Conservation (phyloP, 2,113 vertebrate genomes). For the Heterotis niloticus region DNA sequence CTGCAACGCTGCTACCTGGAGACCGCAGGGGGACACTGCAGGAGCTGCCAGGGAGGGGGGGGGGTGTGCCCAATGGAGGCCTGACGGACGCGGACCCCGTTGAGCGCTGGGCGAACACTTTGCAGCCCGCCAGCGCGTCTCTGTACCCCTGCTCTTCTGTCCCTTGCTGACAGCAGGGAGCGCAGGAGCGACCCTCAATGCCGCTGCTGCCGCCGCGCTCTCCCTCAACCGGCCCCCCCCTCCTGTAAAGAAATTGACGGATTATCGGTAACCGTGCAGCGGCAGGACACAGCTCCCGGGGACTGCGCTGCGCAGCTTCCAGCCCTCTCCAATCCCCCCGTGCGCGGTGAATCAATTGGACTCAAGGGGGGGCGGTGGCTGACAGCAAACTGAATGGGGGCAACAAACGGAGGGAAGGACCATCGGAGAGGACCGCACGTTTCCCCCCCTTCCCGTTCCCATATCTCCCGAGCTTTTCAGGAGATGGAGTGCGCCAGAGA, state of each 20-base stretch:
- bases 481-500: constrained; percentile 63
- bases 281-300: background rate
- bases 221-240: background rate
- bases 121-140: background rate
- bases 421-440: background rate
- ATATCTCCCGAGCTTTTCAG: constrained; percentile 25
- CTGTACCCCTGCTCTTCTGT: background rate
- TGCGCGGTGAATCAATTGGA: background rate
- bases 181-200: background rate
- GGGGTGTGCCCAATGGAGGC: background rate
- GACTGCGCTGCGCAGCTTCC: background rate
- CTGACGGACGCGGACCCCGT: too few species aligned
- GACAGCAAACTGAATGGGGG: constrained; percentile 10
- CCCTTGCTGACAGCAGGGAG: background rate
- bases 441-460: constrained; percentile 19
- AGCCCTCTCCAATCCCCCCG: background rate
- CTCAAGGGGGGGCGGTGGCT: background rate
- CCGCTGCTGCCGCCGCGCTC: background rate
- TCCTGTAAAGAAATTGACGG: constrained; percentile 14
- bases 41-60: background rate
- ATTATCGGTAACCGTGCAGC: constrained; percentile 5
- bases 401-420: constrained; percentile 11
- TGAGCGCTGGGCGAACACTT: background rate
- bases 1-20: background rate
- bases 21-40: constrained; percentile 7